Conservation (phyloP, 2,113 vertebrate genomes). For the Rousettus leschenaultii region DNA sequence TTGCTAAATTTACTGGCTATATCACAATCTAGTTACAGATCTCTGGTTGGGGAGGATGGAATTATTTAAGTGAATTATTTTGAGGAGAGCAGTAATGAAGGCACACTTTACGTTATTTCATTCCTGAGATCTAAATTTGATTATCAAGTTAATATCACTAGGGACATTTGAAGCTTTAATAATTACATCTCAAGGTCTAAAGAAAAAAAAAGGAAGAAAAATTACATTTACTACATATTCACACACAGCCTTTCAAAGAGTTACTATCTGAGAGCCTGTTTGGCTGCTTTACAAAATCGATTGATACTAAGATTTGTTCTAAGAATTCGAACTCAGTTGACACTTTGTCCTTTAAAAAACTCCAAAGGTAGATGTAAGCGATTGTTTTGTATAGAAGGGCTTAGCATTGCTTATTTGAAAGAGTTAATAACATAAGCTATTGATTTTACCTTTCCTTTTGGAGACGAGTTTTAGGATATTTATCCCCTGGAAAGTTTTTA, state of each 20-base stretch:
- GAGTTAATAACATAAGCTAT: slow-evolving; percentile 65
- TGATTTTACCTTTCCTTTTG: slow-evolving; percentile 68
- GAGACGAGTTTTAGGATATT: slow-evolving; percentile 61
- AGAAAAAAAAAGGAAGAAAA: slow-evolving; percentile 39
- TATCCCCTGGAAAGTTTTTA: slow-evolving; percentile 69
- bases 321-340: slow-evolving; percentile 74
- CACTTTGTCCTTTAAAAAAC: slow-evolving; percentile 52
- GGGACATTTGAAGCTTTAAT: slow-evolving; percentile 79
- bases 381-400: neutral
- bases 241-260: slow-evolving; percentile 43
- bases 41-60: neutral
- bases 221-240: slow-evolving; percentile 70
- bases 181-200: slow-evolving; percentile 78
- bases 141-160: slow-evolving; percentile 80
- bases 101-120: slow-evolving; percentile 67
- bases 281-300: slow-evolving; percentile 64
- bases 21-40: neutral
- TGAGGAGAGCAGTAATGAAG: slow-evolving; percentile 61
- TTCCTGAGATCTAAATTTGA: slow-evolving; percentile 80
- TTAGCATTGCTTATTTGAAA: neutral
- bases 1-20: slow-evolving; percentile 29
- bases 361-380: slow-evolving; percentile 52
- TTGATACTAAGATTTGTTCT: slow-evolving; percentile 59
- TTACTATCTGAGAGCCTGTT: slow-evolving; percentile 56
- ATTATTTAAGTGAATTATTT: slow-evolving; percentile 69